Percentiles rank a stretch among this genome's conserved stretches.
These are phyloP conservation scores for Phengaris alcon DNA, from an alignment of 2,888 invertebrate species.

Conservation along the genomic window DNA sequence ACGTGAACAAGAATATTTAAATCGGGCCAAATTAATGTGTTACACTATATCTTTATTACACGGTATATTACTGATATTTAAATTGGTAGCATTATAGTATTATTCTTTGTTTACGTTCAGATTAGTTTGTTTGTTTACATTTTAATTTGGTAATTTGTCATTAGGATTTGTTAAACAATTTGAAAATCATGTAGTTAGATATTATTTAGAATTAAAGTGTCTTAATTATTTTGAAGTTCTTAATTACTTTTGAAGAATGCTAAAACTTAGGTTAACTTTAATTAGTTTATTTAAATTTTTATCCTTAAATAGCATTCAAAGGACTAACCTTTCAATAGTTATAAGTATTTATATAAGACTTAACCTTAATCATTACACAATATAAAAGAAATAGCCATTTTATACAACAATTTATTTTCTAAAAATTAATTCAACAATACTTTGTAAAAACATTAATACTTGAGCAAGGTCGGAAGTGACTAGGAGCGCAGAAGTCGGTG, in stretches of 20 bases:
- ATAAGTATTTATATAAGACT: not conserved
- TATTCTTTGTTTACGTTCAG: too few relatives aligned
- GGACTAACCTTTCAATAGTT: too few relatives aligned
- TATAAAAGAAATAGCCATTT: not conserved
- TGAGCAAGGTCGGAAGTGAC: not conserved
- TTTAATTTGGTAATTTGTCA: too few relatives aligned
- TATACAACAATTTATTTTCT: conserved; percentile 2
- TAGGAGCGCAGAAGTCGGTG: not conserved
- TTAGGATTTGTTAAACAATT: too few relatives aligned
- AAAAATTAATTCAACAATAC: conserved; percentile 8
- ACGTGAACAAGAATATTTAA: too few relatives aligned
- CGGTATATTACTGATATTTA: too few relatives aligned
- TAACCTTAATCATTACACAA: not conserved
- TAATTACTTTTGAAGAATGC: not conserved
- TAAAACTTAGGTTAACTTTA: not conserved
- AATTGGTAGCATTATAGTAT: too few relatives aligned
- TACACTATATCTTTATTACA: too few relatives aligned
- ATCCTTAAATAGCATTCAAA: not conserved
- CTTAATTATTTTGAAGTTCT: not conserved
- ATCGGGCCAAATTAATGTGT: too few relatives aligned
- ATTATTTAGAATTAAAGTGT: not conserved
- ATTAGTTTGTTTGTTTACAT: too few relatives aligned
- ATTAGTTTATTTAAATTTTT: not conserved
- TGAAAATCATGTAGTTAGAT: too few relatives aligned
- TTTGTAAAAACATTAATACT: conserved; percentile 8